These are phyloP conservation scores for Plagodis pulveraria DNA, from an alignment of 2,888 invertebrate genomes.

Conservation along the genomic window DNA sequence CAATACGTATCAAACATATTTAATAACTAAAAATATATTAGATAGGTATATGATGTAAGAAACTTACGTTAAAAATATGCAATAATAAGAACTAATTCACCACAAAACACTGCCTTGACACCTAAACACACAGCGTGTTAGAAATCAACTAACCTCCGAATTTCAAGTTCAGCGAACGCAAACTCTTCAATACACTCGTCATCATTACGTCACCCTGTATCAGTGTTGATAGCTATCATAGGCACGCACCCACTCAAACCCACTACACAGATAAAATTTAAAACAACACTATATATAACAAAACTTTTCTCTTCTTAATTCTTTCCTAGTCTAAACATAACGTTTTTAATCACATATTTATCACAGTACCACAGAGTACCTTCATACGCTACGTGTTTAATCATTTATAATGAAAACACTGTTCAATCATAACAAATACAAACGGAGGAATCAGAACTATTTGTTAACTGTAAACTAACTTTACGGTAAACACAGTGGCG, in stretches of 20 bases:
- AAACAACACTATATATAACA: neutral
- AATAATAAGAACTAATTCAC: no score
- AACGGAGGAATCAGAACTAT: conserved; percentile 5
- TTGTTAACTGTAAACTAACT: neutral
- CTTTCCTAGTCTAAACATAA: no score
- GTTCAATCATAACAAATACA: no score
- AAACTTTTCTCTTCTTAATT: no score
- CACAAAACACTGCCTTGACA: neutral
- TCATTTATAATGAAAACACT: no score
- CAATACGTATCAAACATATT: no score
- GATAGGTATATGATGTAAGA: no score
- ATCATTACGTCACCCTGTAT: conserved; percentile 43
- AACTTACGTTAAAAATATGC: no score
- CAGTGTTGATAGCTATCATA: conserved; percentile 5
- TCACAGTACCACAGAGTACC: no score
- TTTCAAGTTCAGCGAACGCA: conserved; percentile 54
- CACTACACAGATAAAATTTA: neutral
- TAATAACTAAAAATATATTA: no score
- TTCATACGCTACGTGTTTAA: no score
- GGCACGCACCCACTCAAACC: conserved; percentile 1
- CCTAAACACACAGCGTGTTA: conserved; percentile 1
- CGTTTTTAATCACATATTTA: no score
- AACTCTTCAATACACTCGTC: conserved; percentile 46
- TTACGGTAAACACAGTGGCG: conserved; percentile 13
- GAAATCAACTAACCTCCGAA: conserved; percentile 59